Conservation (phyloP, 2,888 invertebrate species). For the Andrena praecox region DNA sequence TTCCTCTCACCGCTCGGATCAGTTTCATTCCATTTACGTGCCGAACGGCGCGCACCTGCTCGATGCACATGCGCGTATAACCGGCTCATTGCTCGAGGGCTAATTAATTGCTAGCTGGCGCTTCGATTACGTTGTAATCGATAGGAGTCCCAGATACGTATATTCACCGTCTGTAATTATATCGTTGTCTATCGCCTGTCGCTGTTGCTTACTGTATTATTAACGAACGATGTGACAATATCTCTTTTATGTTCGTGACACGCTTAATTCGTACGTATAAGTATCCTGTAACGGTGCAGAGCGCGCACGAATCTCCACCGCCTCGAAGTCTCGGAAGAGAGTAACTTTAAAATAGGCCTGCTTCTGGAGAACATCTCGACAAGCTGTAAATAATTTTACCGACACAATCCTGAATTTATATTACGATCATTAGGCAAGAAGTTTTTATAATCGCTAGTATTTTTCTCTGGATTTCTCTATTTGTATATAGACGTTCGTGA, state of each 20-base stretch:
- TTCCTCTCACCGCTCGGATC: constrained; percentile 45
- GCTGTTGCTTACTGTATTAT: constrained; percentile 64
- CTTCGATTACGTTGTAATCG: constrained; percentile 60
- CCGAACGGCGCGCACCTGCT: constrained; percentile 20
- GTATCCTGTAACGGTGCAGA: constrained; percentile 30
- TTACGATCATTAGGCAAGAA: background rate
- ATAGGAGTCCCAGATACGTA: constrained; percentile 39
- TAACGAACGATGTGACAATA: constrained; percentile 62
- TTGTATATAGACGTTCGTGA: constrained; percentile 3
- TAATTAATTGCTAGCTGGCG: constrained; percentile 55
- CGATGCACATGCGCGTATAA: constrained; percentile 52
- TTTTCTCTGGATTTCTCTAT: constrained; percentile 16
- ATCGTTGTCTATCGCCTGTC: constrained; percentile 57
- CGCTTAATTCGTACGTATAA: constrained; percentile 37
- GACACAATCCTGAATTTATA: background rate
- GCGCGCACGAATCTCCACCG: constrained; percentile 44
- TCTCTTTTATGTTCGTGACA: constrained; percentile 45
- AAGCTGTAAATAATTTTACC: constrained; percentile 3
- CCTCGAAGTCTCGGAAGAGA: background rate
- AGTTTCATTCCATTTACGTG: constrained; percentile 67
- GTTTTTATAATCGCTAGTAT: background rate
- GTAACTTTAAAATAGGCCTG: background rate
- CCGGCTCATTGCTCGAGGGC: constrained; percentile 43
- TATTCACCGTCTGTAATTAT: constrained; percentile 52
- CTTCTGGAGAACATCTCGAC: background rate